phyloP scores from a whole-genome alignment of 2,888 invertebrate genomes.

The Drosophila affinis region DNA sequence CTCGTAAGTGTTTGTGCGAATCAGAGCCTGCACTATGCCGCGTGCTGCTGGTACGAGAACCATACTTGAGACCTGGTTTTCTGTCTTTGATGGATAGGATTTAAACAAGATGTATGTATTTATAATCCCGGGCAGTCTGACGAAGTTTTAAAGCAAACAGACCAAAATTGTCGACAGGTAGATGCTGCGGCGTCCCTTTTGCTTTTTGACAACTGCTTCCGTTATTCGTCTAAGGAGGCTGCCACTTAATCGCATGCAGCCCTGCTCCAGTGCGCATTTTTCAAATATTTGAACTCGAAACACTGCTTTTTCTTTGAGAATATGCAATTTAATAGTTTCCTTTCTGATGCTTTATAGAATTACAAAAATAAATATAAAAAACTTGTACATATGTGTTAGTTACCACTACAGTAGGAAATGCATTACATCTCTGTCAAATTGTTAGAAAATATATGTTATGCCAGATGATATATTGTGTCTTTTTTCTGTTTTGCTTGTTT shows the following conservation, averaged over 20 bases:
- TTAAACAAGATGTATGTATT: background rate
- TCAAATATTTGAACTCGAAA: background rate
- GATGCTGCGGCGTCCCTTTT: background rate
- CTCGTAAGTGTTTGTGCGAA: conserved; percentile 40
- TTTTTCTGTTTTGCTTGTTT: conserved; percentile 18
- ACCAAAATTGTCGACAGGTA: no score
- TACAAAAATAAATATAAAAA: conserved; percentile 78
- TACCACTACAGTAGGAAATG: conserved; percentile 76
- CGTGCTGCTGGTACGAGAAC: conserved; percentile 28
- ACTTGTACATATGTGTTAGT: conserved; percentile 76
- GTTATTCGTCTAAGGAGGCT: background rate
- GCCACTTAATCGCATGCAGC: background rate
- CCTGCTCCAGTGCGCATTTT: background rate
- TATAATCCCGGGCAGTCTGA: conserved; percentile 16
- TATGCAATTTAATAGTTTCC: conserved; percentile 70
- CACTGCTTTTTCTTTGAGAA: conserved; percentile 37
- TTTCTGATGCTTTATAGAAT: conserved; percentile 54
- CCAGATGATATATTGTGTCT: conserved; percentile 50
- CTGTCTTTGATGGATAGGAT: background rate
- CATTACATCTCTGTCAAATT: conserved; percentile 55
- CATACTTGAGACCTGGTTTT: conserved; percentile 1
- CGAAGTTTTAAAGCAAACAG: no score
- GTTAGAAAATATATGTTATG: conserved; percentile 61
- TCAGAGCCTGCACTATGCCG: conserved; percentile 46
- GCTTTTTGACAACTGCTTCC: background rate